Percentiles rank a stretch among this genome's conserved stretches.
These are phyloP conservation scores for Lophius piscatorius DNA, from an alignment of 2,113 vertebrate genomes.

Conservation along the genomic window DNA sequence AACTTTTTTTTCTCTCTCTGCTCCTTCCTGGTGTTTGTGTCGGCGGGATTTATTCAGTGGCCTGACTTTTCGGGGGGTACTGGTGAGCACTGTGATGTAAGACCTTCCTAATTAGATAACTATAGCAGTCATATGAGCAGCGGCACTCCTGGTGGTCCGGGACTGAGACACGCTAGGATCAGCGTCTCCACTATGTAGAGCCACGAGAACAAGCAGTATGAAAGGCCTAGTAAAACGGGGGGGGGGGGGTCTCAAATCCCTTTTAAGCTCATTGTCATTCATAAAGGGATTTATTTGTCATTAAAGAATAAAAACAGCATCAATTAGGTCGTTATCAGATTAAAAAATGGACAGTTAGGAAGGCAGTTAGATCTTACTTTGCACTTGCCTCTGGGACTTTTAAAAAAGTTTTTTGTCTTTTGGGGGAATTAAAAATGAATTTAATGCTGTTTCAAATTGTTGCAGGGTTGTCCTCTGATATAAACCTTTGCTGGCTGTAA, in stretches of 20 bases:
- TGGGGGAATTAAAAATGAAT: too few relatives aligned
- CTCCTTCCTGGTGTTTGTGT: slow-evolving; percentile 7
- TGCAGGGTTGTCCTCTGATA: too few relatives aligned
- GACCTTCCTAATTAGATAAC: slow-evolving; percentile 87
- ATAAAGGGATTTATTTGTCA: slow-evolving; percentile 84
- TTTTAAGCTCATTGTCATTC: slow-evolving; percentile 81
- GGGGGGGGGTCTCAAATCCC: slow-evolving; percentile 79
- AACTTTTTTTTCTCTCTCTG: not conserved
- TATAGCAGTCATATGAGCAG: slow-evolving; percentile 87
- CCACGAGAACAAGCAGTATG: slow-evolving; percentile 40
- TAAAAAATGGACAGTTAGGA: slow-evolving; percentile 3
- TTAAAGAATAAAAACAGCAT: slow-evolving; percentile 78
- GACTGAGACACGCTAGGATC: slow-evolving; percentile 67
- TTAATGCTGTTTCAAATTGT: too few relatives aligned
- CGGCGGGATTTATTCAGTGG: slow-evolving; percentile 34
- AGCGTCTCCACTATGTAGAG: slow-evolving; percentile 62
- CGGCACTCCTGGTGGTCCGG: slow-evolving; percentile 85
- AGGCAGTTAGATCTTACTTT: too few relatives aligned
- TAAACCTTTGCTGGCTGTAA: too few relatives aligned
- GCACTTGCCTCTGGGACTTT: too few relatives aligned
- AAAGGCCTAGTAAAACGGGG: slow-evolving; percentile 53
- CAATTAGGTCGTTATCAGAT: slow-evolving; percentile 42
- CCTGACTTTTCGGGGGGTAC: slow-evolving; percentile 7
- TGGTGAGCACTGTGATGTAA: slow-evolving; percentile 73
- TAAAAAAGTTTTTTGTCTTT: too few relatives aligned